Percentiles rank a stretch among this genome's conserved stretches.
phyloP scores from a whole-genome alignment of 2,797 vertebrate genomes.

The Oreochromis grahami region DNA sequence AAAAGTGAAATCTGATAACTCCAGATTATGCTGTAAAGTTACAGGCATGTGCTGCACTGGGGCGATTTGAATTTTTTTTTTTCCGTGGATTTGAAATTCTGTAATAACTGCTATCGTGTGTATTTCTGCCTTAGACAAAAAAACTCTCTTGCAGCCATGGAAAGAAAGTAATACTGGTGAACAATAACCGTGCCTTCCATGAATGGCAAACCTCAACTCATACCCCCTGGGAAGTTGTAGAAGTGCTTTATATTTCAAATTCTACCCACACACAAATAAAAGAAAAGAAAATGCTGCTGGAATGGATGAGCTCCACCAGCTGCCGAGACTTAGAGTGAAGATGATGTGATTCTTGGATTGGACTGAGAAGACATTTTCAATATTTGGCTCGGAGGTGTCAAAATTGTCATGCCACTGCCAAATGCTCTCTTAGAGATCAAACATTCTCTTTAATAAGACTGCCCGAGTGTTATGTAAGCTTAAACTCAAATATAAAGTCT shows the following conservation, averaged over 20 bases:
- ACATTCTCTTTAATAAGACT: constrained; percentile 12
- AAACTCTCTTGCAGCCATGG: constrained; percentile 28
- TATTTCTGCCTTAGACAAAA: constrained; percentile 33
- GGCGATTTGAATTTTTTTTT: constrained; percentile 28
- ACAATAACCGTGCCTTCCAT: constrained; percentile 24
- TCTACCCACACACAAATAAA: constrained; percentile 22
- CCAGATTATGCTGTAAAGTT: constrained; percentile 38
- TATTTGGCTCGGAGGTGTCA: constrained; percentile 35
- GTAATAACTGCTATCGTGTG: constrained; percentile 39
- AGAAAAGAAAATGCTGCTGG: background rate
- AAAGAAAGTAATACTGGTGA: constrained; percentile 34
- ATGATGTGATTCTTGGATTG: constrained; percentile 43
- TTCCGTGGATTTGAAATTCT: constrained; percentile 32
- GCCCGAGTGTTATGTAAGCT: constrained; percentile 16
- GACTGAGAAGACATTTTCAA: background rate
- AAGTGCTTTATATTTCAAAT: constrained; percentile 42
- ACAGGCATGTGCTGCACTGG: constrained; percentile 10
- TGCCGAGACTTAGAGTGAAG: constrained; percentile 28
- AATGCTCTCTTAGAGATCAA: constrained; percentile 23
- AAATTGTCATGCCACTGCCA: constrained; percentile 27
- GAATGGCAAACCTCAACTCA: constrained; percentile 47
- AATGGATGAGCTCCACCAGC: constrained; percentile 50
- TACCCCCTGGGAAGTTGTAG: constrained; percentile 32
- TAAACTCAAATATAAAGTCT: constrained; percentile 3
- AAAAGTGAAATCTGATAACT: constrained; percentile 60